Conservation (phyloP, 2,888 invertebrate species). For the Harmothoe impar region DNA sequence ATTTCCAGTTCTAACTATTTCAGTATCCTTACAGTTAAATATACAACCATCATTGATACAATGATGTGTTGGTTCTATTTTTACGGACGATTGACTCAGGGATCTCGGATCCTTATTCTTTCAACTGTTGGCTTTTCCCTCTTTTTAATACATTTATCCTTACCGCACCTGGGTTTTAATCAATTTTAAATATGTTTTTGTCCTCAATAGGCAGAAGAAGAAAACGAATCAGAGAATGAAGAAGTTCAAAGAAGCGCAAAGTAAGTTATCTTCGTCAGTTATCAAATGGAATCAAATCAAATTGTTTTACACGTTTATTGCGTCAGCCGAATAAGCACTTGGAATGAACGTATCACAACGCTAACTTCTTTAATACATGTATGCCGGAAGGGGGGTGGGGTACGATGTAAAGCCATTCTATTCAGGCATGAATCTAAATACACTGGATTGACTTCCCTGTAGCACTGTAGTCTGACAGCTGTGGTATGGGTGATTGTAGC, state of each 20-base stretch:
- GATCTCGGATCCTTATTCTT: background rate
- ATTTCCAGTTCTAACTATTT: background rate
- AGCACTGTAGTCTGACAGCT: no score
- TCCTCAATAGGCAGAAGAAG: slow-evolving; percentile 59
- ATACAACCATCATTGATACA: background rate
- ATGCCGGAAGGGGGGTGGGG: background rate
- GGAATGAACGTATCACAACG: background rate
- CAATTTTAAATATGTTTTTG: background rate
- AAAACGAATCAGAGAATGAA: slow-evolving; percentile 64
- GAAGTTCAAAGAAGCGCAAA: slow-evolving; percentile 57
- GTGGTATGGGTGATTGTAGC: no score
- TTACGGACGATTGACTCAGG: background rate
- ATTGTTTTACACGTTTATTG: background rate
- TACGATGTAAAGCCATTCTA: background rate
- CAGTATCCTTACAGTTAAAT: background rate
- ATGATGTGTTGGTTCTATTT: no score
- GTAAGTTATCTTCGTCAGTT: background rate
- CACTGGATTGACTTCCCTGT: no score
- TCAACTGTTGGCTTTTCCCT: background rate
- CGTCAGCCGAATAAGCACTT: background rate
- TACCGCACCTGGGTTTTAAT: background rate
- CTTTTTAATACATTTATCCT: background rate
- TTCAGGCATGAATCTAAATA: no score
- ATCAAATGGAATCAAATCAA: background rate
- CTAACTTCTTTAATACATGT: background rate